Evolutionary conservation across 2,113 vertebrate genomes (phyloP), one percentile per base, ranked within the genome.

Genomic region (Myiopsitta monachus): DNA sequence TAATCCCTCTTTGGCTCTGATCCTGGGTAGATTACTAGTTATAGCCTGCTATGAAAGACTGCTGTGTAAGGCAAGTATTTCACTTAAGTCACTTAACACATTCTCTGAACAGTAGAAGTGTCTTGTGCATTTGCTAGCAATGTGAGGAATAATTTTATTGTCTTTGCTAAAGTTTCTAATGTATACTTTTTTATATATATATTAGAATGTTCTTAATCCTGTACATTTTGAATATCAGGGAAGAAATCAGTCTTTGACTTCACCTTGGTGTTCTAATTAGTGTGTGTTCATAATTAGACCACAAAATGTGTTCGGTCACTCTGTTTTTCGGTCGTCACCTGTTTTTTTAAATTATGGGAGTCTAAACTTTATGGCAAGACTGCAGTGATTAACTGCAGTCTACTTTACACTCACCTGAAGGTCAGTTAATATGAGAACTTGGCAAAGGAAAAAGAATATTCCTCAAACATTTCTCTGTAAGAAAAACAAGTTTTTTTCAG

Each of bases 1-100:
- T 98, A 98, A 98, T 98, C 98, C 97, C 82, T 95, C 93, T 96
- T 97, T 97, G 98, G 98, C 98, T 97, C 94, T 88, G 78, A 69
- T 97, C 92, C 96, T 94, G 96, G 88, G 83, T 57, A 85, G 98
- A 98, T 98, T 98, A 98, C 96, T 96, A 96, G 97, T 91, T 97
- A 77, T 90, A 97, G 94, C 95, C 89, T 91, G 89, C 90, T 84
- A 86, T 64, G 93, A 89, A 95, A 92, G 95, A 95, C 75, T 95
- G 96, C 94, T 96, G 95, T 93, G 96, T 70, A 96, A 92, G 89
- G 83, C 89, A 95, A 96, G 84, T 90, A 95, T 94, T 94, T 74
- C 89, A 83, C 94, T 97, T 95, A 95, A 97, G 95, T 97, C 94
- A 88, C 86, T 97, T 93, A 78, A 72, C 69, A 72, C 82, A 55